phyloP scores from a whole-genome alignment of 2,113 vertebrate species.

The Gadus macrocephalus region DNA sequence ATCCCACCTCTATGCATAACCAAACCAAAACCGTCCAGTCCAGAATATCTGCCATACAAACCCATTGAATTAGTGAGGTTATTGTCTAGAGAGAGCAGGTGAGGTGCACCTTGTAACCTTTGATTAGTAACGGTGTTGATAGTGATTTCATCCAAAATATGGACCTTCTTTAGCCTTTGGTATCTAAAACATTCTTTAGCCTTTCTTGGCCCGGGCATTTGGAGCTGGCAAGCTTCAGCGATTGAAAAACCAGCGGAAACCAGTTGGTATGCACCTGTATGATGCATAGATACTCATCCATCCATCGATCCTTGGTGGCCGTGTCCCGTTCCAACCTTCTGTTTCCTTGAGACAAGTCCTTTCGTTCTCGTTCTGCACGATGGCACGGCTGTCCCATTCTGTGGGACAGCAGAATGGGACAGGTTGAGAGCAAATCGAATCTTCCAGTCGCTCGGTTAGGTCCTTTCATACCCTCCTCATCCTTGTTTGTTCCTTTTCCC shows the following conservation, averaged over 20 bases:
- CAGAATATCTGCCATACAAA: conserved; percentile 18
- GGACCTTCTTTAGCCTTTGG: conserved; percentile 60
- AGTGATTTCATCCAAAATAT: conserved; percentile 37
- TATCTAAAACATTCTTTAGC: conserved; percentile 37
- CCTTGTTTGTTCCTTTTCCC: conserved; percentile 30
- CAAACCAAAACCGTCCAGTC: too few relatives aligned
- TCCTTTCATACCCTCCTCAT: conserved; percentile 51
- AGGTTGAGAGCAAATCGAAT: conserved; percentile 71
- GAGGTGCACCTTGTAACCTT: conserved; percentile 59
- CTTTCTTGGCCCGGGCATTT: conserved; percentile 40
- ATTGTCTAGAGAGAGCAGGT: conserved; percentile 23
- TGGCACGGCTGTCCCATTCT: conserved; percentile 58
- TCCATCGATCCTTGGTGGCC: conserved; percentile 38
- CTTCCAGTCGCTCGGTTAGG: conserved; percentile 70
- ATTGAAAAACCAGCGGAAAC: conserved; percentile 10
- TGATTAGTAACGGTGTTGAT: conserved; percentile 60
- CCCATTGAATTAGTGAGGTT: conserved; percentile 43
- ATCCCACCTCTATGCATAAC: conserved; percentile 13
- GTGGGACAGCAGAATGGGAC: too few relatives aligned
- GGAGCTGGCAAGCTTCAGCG: conserved; percentile 42
- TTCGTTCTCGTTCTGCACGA: conserved; percentile 17
- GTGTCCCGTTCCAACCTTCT: conserved; percentile 30
- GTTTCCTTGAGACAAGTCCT: background rate
- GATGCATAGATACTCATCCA: conserved; percentile 35
- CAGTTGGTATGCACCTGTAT: too few relatives aligned